Conservation (phyloP, 2,113 vertebrate genomes). For the Oryzias melastigma region DNA sequence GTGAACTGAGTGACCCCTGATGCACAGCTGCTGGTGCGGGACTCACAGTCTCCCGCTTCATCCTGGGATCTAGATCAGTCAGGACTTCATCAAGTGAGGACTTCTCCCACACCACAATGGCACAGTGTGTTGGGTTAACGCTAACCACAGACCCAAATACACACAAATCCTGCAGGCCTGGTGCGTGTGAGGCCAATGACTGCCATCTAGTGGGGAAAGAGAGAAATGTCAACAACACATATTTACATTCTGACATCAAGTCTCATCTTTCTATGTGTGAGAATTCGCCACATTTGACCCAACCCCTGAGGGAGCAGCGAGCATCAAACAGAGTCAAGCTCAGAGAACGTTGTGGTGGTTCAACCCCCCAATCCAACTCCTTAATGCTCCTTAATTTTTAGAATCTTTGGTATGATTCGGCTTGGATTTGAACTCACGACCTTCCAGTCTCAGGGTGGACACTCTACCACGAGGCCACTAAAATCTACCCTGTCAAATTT, state of each 20-base stretch:
- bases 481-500: too few species aligned
- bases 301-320: too few species aligned
- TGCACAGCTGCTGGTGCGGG: slow-evolving; percentile 29
- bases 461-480: too few species aligned
- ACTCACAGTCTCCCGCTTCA: slow-evolving; percentile 22
- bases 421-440: too few species aligned
- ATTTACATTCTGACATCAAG: neutral
- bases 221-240: neutral
- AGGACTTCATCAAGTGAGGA: slow-evolving; percentile 5
- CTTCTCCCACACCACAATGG: slow-evolving; percentile 15
- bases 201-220: slow-evolving; percentile 50
- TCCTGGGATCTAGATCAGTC: slow-evolving; percentile 24
- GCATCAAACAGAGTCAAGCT: too few species aligned
- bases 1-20: slow-evolving; percentile 28
- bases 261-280: too few species aligned
- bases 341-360: too few species aligned
- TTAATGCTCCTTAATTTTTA: too few species aligned
- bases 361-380: too few species aligned
- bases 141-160: neutral
- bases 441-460: too few species aligned
- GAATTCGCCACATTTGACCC: too few species aligned
- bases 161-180: neutral
- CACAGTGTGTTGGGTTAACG: neutral
- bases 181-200: neutral
- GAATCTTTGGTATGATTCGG: too few species aligned